Conservation (phyloP, 2,797 vertebrate genomes). For the Phoxinus dragarum region DNA sequence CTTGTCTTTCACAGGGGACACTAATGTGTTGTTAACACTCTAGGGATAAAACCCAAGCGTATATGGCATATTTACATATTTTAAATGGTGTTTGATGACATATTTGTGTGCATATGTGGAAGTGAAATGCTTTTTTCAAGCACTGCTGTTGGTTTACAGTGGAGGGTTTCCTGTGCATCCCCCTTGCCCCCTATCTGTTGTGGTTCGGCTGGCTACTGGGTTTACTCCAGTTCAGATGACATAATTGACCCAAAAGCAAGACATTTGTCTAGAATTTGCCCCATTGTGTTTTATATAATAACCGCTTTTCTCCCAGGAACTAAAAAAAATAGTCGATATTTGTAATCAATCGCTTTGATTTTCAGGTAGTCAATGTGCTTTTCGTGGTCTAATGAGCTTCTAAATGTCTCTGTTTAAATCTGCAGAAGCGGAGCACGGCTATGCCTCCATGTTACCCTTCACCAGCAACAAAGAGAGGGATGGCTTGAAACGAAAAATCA, state of each 20-base stretch:
- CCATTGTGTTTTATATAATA: background rate
- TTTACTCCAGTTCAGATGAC: conserved; percentile 88
- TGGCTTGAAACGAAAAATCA: conserved; percentile 88
- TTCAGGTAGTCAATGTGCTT: background rate
- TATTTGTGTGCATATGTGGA: conserved; percentile 28
- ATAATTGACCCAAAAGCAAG: conserved; percentile 77
- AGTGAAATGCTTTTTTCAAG: conserved; percentile 41
- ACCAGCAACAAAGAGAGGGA: conserved; percentile 88
- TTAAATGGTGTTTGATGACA: background rate
- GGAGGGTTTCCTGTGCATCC: conserved; percentile 62
- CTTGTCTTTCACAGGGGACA: conserved; percentile 36
- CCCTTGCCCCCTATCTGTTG: conserved; percentile 76
- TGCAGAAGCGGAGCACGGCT: conserved; percentile 95
- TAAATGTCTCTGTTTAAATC: conserved; percentile 70
- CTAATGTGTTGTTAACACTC: conserved; percentile 21
- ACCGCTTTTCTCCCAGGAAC: background rate
- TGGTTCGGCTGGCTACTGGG: conserved; percentile 77
- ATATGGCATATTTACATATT: background rate
- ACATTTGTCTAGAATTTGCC: conserved; percentile 51
- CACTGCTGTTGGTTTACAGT: conserved; percentile 46
- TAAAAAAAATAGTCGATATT: background rate
- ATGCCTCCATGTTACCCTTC: conserved; percentile 93
- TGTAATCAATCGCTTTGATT: conserved; percentile 36
- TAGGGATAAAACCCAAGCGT: background rate
- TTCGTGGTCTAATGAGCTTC: conserved; percentile 54